phyloP scores from a whole-genome alignment of 2,888 invertebrate genomes.

The Drosophila acutilabella region DNA sequence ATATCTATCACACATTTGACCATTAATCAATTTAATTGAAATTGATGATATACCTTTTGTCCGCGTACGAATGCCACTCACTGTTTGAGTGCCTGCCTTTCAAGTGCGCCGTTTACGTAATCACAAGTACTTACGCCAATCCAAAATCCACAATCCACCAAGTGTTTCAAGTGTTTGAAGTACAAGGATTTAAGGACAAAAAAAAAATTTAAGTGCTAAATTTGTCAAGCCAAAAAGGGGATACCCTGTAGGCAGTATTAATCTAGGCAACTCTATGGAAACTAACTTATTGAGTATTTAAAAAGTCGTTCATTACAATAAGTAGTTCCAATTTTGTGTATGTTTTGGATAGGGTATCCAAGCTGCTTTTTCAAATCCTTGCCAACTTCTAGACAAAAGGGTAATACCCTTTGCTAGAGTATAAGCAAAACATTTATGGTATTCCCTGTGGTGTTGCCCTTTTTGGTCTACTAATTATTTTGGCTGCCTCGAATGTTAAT shows the following conservation, averaged over 20 bases:
- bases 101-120: conserved; percentile 20
- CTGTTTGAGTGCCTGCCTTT: conserved; percentile 39
- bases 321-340: no score
- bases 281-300: no score
- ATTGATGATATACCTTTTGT: conserved; percentile 70
- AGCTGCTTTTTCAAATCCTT: no score
- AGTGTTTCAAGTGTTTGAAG: conserved; percentile 16
- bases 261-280: no score
- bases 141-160: neutral
- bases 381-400: no score
- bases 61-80: conserved; percentile 23
- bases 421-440: conserved; percentile 3
- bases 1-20: conserved; percentile 52
- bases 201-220: conserved; percentile 31
- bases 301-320: no score
- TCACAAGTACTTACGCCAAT: conserved; percentile 14
- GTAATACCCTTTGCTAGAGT: no score
- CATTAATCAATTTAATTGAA: conserved; percentile 81
- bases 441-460: conserved; percentile 18
- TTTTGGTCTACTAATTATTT: conserved; percentile 65
- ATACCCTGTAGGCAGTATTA: no score
- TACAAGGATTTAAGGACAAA: conserved; percentile 33
- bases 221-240: neutral
- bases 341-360: no score
- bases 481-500: conserved; percentile 54